Evolutionary conservation across 1,140 invertebrate species (phyloP).

Genomic region (Anagrus nilaparvatae): DNA sequence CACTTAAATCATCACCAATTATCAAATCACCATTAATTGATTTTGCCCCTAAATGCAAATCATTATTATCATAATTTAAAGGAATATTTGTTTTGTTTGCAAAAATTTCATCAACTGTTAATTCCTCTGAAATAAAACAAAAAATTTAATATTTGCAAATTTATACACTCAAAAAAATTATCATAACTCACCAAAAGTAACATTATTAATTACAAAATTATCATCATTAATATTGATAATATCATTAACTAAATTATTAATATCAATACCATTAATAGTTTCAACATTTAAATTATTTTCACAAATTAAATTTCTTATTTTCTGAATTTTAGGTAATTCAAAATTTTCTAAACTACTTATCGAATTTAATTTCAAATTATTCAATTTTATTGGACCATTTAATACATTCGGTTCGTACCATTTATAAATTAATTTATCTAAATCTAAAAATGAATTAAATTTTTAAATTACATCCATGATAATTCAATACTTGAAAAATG

Average conservation of each 20-base stretch:
- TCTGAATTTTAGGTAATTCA: slow-evolving; percentile 10
- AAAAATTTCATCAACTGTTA: not conserved
- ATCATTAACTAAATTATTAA: slow-evolving; percentile 20
- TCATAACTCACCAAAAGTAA: slow-evolving; percentile 22
- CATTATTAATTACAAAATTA: slow-evolving; percentile 18
- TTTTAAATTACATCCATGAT: not conserved
- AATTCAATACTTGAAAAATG: not conserved
- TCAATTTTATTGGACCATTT: slow-evolving; percentile 11
- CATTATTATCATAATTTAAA: too few species aligned
- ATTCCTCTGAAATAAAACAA: not conserved
- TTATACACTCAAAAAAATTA: not conserved
- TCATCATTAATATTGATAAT: slow-evolving; percentile 18
- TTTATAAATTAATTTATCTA: slow-evolving; percentile 10
- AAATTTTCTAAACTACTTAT: slow-evolving; percentile 14
- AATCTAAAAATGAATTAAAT: slow-evolving; percentile 10
- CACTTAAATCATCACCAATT: too few species aligned
- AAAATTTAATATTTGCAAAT: not conserved
- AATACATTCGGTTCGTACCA: slow-evolving; percentile 17
- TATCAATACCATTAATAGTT: slow-evolving; percentile 21
- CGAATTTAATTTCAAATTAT: slow-evolving; percentile 13
- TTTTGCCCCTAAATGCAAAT: too few species aligned
- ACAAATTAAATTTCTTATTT: slow-evolving; percentile 17
- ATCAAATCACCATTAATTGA: too few species aligned
- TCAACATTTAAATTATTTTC: slow-evolving; percentile 17
- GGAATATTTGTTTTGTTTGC: too few species aligned